These are phyloP conservation scores for Pseudopleuronectes americanus DNA, from an alignment of 2,797 vertebrate genomes.

Conservation along the genomic window DNA sequence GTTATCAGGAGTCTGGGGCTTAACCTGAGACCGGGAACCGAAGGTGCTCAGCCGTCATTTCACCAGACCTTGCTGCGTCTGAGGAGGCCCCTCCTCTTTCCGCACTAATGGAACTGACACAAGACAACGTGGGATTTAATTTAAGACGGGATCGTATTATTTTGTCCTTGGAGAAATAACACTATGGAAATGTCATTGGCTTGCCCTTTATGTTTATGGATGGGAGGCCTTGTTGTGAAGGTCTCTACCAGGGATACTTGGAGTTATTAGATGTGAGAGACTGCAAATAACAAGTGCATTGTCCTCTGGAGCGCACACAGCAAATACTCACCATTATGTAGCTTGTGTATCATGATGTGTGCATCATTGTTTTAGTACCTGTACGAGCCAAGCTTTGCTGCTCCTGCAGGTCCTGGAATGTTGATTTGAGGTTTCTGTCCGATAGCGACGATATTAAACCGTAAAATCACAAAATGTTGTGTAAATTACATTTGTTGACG, in stretches of 20 bases:
- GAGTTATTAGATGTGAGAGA: conserved; percentile 56
- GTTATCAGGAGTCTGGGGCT: conserved; percentile 60
- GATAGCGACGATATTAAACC: too few species aligned
- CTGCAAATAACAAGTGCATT: conserved; percentile 47
- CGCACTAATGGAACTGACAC: conserved; percentile 51
- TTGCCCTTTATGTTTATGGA: conserved; percentile 74
- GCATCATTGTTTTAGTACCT: neutral
- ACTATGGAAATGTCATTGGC: conserved; percentile 66
- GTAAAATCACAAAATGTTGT: neutral
- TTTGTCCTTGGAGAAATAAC: conserved; percentile 75
- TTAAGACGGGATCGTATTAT: conserved; percentile 63
- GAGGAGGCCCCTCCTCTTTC: conserved; percentile 23
- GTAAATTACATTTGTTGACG: neutral
- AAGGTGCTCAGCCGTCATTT: conserved; percentile 36
- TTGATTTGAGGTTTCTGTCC: too few species aligned
- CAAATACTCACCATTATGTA: conserved; percentile 29
- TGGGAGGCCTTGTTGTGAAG: conserved; percentile 54
- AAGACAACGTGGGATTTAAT: conserved; percentile 56
- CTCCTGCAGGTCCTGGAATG: neutral
- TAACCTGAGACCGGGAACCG: conserved; percentile 50
- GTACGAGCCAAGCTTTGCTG: neutral
- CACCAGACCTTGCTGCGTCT: conserved; percentile 29
- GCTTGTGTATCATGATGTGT: neutral
- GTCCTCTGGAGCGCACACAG: conserved; percentile 29
- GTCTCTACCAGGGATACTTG: conserved; percentile 48